A percentile compares a stretch with the other conserved stretches of the same genome.
Conservation (phyloP, 2,113 vertebrate species). For the Anguilla japonica region DNA sequence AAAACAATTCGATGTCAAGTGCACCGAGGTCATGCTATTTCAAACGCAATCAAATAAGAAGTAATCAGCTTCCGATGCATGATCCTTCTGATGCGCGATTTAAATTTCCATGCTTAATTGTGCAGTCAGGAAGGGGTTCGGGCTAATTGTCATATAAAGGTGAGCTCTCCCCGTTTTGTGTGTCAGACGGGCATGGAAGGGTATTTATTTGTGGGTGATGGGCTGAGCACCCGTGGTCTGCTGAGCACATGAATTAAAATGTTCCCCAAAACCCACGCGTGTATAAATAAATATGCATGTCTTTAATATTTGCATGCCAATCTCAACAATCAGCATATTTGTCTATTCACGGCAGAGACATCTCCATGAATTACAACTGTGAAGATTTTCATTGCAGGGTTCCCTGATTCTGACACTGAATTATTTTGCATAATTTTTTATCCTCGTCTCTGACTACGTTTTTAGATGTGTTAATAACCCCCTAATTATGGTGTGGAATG, state of each 20-base stretch:
- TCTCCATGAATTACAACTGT: conserved; percentile 9
- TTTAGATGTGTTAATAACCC: conserved; percentile 28
- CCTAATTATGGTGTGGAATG: conserved; percentile 23
- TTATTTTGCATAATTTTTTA: conserved; percentile 30
- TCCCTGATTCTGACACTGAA: conserved; percentile 3
- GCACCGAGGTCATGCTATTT: neutral
- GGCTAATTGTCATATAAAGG: neutral
- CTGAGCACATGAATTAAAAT: conserved; percentile 7
- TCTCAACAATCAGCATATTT: conserved; percentile 26
- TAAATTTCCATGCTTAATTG: neutral
- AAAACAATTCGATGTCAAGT: neutral
- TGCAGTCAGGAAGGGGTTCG: neutral
- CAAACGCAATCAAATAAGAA: neutral
- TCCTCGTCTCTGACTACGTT: conserved; percentile 7
- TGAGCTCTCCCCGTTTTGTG: no score
- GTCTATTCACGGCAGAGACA: neutral
- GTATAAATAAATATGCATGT: neutral
- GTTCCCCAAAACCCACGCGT: neutral
- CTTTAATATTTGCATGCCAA: conserved; percentile 7
- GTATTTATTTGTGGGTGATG: neutral
- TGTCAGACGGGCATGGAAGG: neutral
- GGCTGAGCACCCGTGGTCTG: neutral
- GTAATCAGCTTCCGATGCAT: neutral
- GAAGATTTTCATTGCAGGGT: neutral
- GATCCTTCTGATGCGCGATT: neutral